Evolutionary conservation across 2,797 vertebrate genomes (phyloP), one percentile per base, ranked within the genome.

Genomic region (Siniperca undulata): DNA sequence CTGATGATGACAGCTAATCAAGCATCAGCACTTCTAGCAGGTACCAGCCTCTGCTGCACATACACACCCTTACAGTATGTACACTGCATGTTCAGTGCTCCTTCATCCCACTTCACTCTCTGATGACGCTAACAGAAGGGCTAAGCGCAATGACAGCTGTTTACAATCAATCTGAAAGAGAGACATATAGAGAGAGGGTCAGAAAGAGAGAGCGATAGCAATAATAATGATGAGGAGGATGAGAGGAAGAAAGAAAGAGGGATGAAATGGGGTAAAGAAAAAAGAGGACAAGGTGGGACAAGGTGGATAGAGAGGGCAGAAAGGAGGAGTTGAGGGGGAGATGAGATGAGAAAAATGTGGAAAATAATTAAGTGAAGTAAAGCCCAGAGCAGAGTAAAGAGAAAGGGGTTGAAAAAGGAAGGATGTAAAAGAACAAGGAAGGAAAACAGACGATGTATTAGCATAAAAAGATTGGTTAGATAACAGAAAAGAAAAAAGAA

Each of bases 1-100:
- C 79, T 82, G 69, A 80, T 71, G 70, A 88, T 78, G 74, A 22
- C 17, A 46, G 62, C 68, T 34, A 52, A 60, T 78, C 36, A 75
- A 72, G 48, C 72, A 50, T 75, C 58, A 62, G 38, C 70, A 62
- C 19, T 24, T 52, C 58, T 40, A 11, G 20, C 40, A 77, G 34
- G 20, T 20, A 69, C 13, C 34, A 20, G 22, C 50, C 56, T 61
- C 13, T 36, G 17, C 11, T 19, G 34, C 53, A 61, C 60, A 48
- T 12, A 52, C 42, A 69, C 70, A 74, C 53, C 44, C 19, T 34
- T 40, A 65, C 59, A 58, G 40, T 40, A 12, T 22, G 7, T 46
- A 40, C 46, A 68, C 53, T 9, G 8, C 3, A 6, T 40, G 59
- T 52, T 27, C 30, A 3, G 61, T 8, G 55, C 40, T 44, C 20